A percentile compares a stretch with the other conserved stretches of the same genome.
These are phyloP conservation scores for Ornithoptera priamus DNA, from an alignment of 2,888 invertebrate species.

Conservation along the genomic window DNA sequence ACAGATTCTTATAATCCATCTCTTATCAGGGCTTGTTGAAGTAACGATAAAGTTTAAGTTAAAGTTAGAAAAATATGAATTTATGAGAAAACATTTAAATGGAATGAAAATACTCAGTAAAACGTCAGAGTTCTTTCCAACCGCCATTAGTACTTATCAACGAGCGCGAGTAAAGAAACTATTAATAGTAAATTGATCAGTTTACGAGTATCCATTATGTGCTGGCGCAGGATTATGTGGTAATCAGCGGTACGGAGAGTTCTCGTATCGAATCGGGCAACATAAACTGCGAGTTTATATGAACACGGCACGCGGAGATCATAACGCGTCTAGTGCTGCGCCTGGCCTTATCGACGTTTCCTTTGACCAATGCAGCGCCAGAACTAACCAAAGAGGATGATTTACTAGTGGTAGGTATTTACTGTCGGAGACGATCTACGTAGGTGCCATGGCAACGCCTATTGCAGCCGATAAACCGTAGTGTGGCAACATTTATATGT, in stretches of 20 bases:
- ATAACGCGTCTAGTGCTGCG: constrained; percentile 28
- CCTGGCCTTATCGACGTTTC: background rate
- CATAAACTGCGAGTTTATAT: constrained; percentile 29
- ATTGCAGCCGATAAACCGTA: too few species aligned
- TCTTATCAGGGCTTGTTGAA: too few species aligned
- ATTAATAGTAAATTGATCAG: constrained; percentile 22
- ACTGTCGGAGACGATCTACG: too few species aligned
- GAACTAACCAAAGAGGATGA: too few species aligned
- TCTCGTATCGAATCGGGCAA: constrained; percentile 25
- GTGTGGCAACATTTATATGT: too few species aligned
- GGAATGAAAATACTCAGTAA: background rate
- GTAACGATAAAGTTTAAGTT: too few species aligned
- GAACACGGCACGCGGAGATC: constrained; percentile 15
- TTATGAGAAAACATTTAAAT: background rate
- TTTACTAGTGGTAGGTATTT: too few species aligned
- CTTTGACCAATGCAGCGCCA: background rate
- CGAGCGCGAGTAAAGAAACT: constrained; percentile 13
- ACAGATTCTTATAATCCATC: too few species aligned
- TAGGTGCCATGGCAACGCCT: too few species aligned
- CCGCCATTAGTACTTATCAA: constrained; percentile 13
- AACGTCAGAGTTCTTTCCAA: constrained; percentile 12
- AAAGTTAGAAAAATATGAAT: background rate
- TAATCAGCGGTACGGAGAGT: constrained; percentile 23
- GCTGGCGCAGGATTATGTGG: constrained; percentile 24
- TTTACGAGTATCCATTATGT: constrained; percentile 14